Base-by-base conservation (phyloP, 1,140 invertebrate species). In the Archegozetes longisetosus region DNA sequence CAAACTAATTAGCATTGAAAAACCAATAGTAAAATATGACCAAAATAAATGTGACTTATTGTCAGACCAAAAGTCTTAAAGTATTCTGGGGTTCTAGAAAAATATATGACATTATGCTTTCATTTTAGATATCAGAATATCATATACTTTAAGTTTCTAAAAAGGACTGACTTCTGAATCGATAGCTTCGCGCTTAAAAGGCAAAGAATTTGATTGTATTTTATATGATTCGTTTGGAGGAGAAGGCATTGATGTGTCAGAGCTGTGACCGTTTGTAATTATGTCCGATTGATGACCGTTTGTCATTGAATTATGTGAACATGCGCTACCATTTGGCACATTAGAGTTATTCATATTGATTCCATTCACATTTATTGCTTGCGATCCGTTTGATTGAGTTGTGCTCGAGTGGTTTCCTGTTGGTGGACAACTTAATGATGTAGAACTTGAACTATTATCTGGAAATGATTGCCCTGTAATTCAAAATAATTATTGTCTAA, bases 141-240 rank as follows among this genome's bases (percentile, higher is more conserved):
- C n/a, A n/a, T n/a, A n/a, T n/a, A n/a, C n/a, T n/a, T n/a, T n/a
- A n/a, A n/a, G n/a, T n/a, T 40, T 40, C 17, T 50, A 53, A 26
- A 50, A 58, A 17, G 48, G 32, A 24, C 24, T 58, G 9, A 58
- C 24, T 27, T 58, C 57, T 2, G 47, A 49, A n/a, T 58, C 57
- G 12, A 49, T 58, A 17, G 49, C 27, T 25, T 58, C 57, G 4
- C 57, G 46, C 25, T 58, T 58, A 24, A 58, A 58, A 3, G 57
- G 26, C 22, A 57, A 17, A 13, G 55, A 13, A 23, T 47, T 20
- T 20, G 32, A 13, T 50, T 57, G 55, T 17, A 57, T 47, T 17
- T 57, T 29, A 48, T 57, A 29, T 53, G 55, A 40, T 46, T 20
- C 24, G 32, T 20, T 13, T 52, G 22, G 17, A 24, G 26, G 32